These are phyloP conservation scores for Mionectes macconnelli DNA, from an alignment of 2,113 vertebrate genomes.

Conservation along the genomic window DNA sequence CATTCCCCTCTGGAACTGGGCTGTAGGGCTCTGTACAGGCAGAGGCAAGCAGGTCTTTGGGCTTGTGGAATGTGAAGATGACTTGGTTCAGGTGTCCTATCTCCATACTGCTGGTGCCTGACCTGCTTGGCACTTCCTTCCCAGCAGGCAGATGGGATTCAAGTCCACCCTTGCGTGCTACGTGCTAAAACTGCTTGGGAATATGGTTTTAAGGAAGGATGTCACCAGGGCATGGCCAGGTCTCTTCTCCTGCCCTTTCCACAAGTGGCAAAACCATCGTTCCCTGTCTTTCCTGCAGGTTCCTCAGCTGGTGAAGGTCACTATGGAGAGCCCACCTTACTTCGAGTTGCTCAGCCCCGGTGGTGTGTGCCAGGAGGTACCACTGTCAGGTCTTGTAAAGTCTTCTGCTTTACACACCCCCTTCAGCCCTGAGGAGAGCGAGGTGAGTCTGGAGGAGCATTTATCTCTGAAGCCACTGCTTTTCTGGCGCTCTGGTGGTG, in stretches of 20 bases:
- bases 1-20: not conserved
- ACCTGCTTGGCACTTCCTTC: not conserved
- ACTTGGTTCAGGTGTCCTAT: not conserved
- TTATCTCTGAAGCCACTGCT: not conserved
- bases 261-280: not conserved
- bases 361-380: constrained; percentile 69
- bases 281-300: constrained; percentile 64
- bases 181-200: not conserved
- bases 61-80: not conserved
- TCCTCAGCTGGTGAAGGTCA: constrained; percentile 75
- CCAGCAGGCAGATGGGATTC: not conserved
- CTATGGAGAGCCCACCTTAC: constrained; percentile 77
- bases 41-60: not conserved
- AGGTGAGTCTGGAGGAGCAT: constrained; percentile 72
- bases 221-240: not conserved
- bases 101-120: not conserved
- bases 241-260: not conserved
- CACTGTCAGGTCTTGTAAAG: constrained; percentile 72
- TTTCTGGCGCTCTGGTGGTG: not conserved
- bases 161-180: not conserved
- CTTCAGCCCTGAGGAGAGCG: constrained; percentile 84
- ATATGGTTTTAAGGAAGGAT: not conserved
- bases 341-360: constrained; percentile 76
- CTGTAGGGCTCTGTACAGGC: not conserved
- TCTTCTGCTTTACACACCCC: constrained; percentile 69